Evolutionary conservation across 2,888 invertebrate species (phyloP).

Genomic region (Orchesella flavescens): DNA sequence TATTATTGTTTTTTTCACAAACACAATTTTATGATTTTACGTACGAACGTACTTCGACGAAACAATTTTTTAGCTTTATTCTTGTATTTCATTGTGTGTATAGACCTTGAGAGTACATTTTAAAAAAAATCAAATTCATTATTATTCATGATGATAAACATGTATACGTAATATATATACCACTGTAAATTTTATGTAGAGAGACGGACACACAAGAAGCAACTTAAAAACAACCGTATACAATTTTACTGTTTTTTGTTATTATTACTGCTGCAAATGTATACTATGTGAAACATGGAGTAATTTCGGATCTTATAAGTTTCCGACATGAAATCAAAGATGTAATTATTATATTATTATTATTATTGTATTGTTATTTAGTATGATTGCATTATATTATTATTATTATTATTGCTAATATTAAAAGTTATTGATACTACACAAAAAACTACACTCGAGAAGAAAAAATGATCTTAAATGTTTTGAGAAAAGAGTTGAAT

Average conservation of each 20-base stretch:
- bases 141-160: conserved; percentile 27
- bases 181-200: too few relatives aligned
- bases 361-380: neutral
- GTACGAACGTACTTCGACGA: neutral
- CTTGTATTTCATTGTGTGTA: conserved; percentile 1
- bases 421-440: neutral
- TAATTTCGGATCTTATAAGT: neutral
- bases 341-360: neutral
- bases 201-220: conserved; percentile 18
- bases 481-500: neutral
- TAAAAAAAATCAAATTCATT: neutral
- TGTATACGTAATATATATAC: conserved; percentile 13
- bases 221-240: conserved; percentile 25
- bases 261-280: conserved; percentile 12
- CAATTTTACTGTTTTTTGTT: conserved; percentile 31
- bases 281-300: neutral
- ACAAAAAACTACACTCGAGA: neutral
- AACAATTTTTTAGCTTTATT: conserved; percentile 15
- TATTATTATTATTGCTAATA: neutral
- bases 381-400: neutral
- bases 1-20: conserved; percentile 27
- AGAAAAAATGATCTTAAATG: neutral
- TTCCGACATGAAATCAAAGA: conserved; percentile 7
- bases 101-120: conserved; percentile 10
- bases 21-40: neutral